phyloP scores from a whole-genome alignment of 2,797 vertebrate genomes.

The Cuculus canorus region DNA sequence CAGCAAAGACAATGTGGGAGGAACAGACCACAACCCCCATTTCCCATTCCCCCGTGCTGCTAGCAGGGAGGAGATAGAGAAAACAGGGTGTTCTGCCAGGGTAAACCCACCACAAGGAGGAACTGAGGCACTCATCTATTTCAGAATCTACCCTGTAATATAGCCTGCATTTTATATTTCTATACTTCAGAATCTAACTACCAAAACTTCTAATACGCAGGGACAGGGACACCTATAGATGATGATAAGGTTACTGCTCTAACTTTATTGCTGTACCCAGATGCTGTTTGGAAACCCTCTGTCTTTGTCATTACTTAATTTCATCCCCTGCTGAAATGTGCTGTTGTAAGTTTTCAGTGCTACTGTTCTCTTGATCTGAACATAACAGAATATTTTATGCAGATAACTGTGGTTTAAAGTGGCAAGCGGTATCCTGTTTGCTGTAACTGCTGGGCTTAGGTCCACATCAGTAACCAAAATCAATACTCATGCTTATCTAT shows the following conservation, averaged over 20 bases:
- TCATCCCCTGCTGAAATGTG: background rate
- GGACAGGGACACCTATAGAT: background rate
- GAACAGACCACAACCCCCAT: too few species aligned
- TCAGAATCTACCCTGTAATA: background rate
- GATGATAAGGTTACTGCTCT: background rate
- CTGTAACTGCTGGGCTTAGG: background rate
- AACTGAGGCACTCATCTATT: background rate
- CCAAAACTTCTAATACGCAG: background rate
- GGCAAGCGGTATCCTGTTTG: background rate
- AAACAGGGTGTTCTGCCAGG: too few species aligned
- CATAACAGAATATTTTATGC: background rate
- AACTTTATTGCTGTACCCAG: background rate
- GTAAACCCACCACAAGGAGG: background rate
- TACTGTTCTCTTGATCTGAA: background rate
- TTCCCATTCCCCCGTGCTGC: too few species aligned
- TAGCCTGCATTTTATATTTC: background rate
- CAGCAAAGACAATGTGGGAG: too few species aligned
- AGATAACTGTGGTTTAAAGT: background rate
- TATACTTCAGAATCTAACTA: background rate
- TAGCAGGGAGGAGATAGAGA: too few species aligned
- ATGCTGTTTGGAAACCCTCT: background rate
- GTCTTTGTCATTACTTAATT: background rate
- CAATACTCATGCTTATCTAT: slow-evolving; percentile 18
- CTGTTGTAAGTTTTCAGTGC: background rate
- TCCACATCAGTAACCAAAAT: background rate